phyloP scores from a whole-genome alignment of 2,113 vertebrate species.

The Cyprinodon tularosa region DNA sequence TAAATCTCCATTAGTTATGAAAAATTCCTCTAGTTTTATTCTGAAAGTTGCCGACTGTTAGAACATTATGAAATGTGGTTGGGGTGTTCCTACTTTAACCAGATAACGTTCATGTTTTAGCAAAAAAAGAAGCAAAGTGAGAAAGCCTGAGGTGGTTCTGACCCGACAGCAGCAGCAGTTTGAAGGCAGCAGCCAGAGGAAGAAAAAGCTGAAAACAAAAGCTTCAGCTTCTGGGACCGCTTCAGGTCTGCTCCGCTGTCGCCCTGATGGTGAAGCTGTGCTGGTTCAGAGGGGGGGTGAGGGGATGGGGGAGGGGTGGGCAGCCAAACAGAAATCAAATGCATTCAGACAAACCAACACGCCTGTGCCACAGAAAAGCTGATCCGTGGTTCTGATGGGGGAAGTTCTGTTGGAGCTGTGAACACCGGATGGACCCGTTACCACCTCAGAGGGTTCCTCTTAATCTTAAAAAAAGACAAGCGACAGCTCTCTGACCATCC shows the following conservation, averaged over 20 bases:
- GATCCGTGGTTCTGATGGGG: background rate
- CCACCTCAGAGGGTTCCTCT: too few relatives aligned
- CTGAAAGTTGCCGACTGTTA: too few relatives aligned
- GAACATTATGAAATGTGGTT: too few relatives aligned
- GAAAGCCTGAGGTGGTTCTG: slow-evolving; percentile 1
- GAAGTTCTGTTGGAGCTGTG: too few relatives aligned
- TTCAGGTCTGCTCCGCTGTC: background rate
- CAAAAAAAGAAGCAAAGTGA: too few relatives aligned
- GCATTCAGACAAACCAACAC: slow-evolving; percentile 65
- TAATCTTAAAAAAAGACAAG: background rate
- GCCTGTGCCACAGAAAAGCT: slow-evolving; percentile 28
- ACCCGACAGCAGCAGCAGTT: slow-evolving; percentile 18
- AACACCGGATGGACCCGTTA: too few relatives aligned
- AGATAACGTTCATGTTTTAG: too few relatives aligned
- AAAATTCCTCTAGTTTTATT: too few relatives aligned
- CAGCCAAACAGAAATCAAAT: slow-evolving; percentile 67
- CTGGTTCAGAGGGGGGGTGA: slow-evolving; percentile 21
- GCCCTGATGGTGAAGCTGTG: slow-evolving; percentile 22
- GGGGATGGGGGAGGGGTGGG: slow-evolving; percentile 62
- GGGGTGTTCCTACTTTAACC: too few relatives aligned
- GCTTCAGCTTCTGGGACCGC: too few relatives aligned
- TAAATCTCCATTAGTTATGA: too few relatives aligned
- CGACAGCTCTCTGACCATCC: too few relatives aligned
- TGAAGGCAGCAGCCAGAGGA: slow-evolving; percentile 30
- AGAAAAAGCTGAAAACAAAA: slow-evolving; percentile 4